Conservation (phyloP, 2,113 vertebrate genomes). For the Pomatostomus ruficeps region DNA sequence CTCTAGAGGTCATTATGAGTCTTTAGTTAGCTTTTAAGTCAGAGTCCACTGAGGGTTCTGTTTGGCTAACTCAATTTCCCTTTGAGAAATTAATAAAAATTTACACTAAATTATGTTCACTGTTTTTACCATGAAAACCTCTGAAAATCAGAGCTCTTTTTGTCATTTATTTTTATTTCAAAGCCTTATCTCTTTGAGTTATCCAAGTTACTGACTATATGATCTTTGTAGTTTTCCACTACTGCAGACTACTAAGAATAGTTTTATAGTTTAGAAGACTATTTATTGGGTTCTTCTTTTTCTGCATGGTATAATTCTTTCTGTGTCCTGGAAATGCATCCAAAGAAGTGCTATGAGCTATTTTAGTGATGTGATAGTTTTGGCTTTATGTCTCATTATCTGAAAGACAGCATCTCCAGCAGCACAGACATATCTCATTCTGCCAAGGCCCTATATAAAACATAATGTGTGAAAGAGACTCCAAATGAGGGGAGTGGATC, state of each 20-base stretch:
- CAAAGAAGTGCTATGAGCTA: neutral
- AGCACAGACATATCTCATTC: slow-evolving; percentile 1
- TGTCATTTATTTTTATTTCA: neutral
- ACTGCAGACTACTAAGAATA: neutral
- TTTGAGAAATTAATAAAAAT: neutral
- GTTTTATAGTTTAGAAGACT: neutral
- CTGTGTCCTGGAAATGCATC: neutral
- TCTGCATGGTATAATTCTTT: neutral
- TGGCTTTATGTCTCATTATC: neutral
- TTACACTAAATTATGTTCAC: neutral
- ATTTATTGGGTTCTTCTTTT: neutral
- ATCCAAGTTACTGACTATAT: neutral
- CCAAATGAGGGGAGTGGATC: neutral
- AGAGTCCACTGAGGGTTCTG: neutral
- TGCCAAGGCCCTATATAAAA: slow-evolving; percentile 19
- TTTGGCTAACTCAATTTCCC: neutral
- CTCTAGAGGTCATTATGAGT: neutral
- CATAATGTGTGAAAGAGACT: slow-evolving; percentile 21
- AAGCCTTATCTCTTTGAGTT: neutral
- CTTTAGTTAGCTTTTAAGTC: neutral
- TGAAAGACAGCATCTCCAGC: slow-evolving; percentile 8
- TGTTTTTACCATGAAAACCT: neutral
- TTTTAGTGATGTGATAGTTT: slow-evolving; percentile 5
- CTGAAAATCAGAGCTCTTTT: neutral
- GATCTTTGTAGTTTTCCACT: neutral